Evolutionary conservation across 92 coral and sea anemone species (phyloP).

Genomic region (Porites rus): DNA sequence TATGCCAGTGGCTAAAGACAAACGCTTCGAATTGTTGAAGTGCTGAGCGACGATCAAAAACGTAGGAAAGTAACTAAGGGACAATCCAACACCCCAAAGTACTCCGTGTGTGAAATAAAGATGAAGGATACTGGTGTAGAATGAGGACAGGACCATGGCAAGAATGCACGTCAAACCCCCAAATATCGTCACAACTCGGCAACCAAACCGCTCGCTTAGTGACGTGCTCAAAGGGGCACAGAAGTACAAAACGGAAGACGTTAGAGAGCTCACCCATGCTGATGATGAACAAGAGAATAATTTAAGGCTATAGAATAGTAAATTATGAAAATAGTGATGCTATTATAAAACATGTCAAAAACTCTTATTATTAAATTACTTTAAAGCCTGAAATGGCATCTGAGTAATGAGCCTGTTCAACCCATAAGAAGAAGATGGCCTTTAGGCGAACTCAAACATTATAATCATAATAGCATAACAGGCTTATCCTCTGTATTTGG

Average conservation of each 20-base stretch:
- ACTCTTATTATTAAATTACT: no score
- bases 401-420: no score
- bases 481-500: no score
- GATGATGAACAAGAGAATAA: not conserved
- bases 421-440: no score
- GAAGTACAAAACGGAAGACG: slow-evolving; percentile 39
- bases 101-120: slow-evolving; percentile 57
- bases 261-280: slow-evolving; percentile 68
- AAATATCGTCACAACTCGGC: slow-evolving; percentile 44
- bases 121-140: slow-evolving; percentile 33
- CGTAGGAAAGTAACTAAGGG: slow-evolving; percentile 62
- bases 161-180: slow-evolving; percentile 38
- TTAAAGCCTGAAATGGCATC: no score
- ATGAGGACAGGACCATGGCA: slow-evolving; percentile 59
- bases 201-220: slow-evolving; percentile 49
- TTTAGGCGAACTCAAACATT: no score
- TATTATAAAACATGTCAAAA: no score
- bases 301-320: not conserved
- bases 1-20: slow-evolving; percentile 56
- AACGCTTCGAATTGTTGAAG: slow-evolving; percentile 20
- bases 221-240: slow-evolving; percentile 58
- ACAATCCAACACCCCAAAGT: slow-evolving; percentile 56
- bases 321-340: not conserved
- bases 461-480: no score
- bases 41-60: slow-evolving; percentile 19